These are phyloP conservation scores for Craniophora ligustri DNA, from an alignment of 2,888 invertebrate species.

Conservation along the genomic window DNA sequence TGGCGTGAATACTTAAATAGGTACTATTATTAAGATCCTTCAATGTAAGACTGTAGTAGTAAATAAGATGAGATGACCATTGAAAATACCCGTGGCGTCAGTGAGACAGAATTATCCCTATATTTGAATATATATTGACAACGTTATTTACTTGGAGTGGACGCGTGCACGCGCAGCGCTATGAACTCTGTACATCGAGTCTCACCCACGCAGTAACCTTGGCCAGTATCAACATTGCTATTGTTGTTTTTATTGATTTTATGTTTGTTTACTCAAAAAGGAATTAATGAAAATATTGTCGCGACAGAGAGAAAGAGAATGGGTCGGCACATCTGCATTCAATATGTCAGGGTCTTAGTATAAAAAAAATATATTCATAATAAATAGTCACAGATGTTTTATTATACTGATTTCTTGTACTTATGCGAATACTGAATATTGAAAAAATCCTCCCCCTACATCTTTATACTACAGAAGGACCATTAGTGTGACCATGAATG, in stretches of 20 bases:
- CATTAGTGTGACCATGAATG: too few species aligned
- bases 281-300: too few species aligned
- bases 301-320: too few species aligned
- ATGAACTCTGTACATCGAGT: constrained; percentile 28
- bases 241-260: constrained; percentile 30
- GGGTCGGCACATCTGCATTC: not conserved
- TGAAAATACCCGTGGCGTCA: constrained; percentile 5
- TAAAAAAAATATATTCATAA: too few species aligned
- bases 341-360: not conserved
- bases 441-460: too few species aligned
- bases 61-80: constrained; percentile 1
- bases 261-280: constrained; percentile 6
- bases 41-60: too few species aligned
- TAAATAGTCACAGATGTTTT: too few species aligned
- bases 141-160: constrained; percentile 21
- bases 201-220: constrained; percentile 36
- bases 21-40: too few species aligned
- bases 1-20: too few species aligned
- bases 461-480: too few species aligned
- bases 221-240: constrained; percentile 30
- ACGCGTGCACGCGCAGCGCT: constrained; percentile 27
- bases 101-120: constrained; percentile 14
- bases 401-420: too few species aligned
- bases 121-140: constrained; percentile 38
- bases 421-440: too few species aligned